These are phyloP conservation scores for Alfaro cultratus DNA, from an alignment of 2,797 vertebrate species.

Conservation along the genomic window DNA sequence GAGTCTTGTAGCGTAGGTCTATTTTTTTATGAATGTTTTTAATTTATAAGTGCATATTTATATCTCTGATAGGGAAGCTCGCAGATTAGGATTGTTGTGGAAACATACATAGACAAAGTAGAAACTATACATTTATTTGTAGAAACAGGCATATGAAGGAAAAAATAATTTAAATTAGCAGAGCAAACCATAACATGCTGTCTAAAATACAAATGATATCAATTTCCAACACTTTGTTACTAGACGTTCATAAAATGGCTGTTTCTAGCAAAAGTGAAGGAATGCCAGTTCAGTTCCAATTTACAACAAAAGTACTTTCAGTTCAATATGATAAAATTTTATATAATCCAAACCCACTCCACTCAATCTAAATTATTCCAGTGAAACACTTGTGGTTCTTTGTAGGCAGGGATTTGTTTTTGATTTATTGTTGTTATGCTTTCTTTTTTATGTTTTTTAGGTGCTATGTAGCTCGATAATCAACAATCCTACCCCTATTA, in stretches of 20 bases:
- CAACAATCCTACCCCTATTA: neutral
- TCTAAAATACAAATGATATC: neutral
- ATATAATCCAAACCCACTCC: neutral
- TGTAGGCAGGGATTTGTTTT: neutral
- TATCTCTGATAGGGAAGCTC: constrained; percentile 6
- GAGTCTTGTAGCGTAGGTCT: constrained; percentile 12
- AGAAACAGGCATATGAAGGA: neutral
- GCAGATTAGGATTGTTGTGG: constrained; percentile 4
- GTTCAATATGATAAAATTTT: neutral
- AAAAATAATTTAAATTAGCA: neutral
- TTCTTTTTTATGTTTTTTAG: neutral
- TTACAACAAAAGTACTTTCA: neutral
- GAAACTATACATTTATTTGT: neutral
- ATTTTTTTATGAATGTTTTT: constrained; percentile 18
- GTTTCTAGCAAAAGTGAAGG: neutral
- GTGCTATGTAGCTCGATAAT: neutral
- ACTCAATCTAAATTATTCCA: neutral
- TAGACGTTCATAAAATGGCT: neutral
- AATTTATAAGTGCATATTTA: constrained; percentile 30
- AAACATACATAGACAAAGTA: constrained; percentile 1
- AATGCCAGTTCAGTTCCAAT: neutral
- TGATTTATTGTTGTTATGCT: neutral
- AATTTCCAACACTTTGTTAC: neutral
- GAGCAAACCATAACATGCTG: neutral
- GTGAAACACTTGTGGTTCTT: neutral